Evolutionary conservation across 2,888 invertebrate genomes (phyloP).

Genomic region (Lymantria dispar): DNA sequence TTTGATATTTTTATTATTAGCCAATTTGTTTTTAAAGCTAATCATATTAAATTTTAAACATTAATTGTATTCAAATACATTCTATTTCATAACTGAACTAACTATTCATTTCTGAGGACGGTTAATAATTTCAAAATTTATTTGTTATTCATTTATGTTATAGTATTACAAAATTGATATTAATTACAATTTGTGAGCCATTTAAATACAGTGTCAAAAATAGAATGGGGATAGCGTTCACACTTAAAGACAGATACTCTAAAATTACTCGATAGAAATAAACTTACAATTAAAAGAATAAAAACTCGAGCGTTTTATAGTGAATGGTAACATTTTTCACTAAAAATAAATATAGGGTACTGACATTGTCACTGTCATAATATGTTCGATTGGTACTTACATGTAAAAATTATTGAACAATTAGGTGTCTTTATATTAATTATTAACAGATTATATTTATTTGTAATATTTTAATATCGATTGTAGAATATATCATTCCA

Average conservation of each 20-base stretch:
- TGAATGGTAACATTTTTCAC: constrained; percentile 81
- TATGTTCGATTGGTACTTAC: constrained; percentile 25
- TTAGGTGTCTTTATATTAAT: constrained; percentile 13
- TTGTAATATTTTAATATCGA: neutral
- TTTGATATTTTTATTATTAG: too few species aligned
- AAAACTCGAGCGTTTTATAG: constrained; percentile 66
- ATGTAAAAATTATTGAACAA: constrained; percentile 20
- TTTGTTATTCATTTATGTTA: too few species aligned
- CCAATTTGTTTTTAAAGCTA: too few species aligned
- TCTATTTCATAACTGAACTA: too few species aligned
- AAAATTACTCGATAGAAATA: constrained; percentile 55
- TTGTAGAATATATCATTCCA: too few species aligned
- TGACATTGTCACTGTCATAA: constrained; percentile 24
- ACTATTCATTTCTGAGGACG: too few species aligned
- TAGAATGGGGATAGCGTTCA: constrained; percentile 12
- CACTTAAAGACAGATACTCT: constrained; percentile 37
- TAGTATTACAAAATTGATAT: too few species aligned
- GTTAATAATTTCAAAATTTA: too few species aligned
- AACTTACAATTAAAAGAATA: constrained; percentile 68
- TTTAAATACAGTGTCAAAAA: constrained; percentile 16
- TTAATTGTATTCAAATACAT: too few species aligned
- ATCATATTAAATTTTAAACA: too few species aligned
- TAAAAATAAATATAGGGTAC: constrained; percentile 52
- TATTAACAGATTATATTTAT: constrained; percentile 11
- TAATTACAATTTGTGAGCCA: constrained; percentile 6